These are phyloP conservation scores for Poeciliopsis presidionis DNA, from an alignment of 2,797 vertebrate genomes.

Conservation along the genomic window DNA sequence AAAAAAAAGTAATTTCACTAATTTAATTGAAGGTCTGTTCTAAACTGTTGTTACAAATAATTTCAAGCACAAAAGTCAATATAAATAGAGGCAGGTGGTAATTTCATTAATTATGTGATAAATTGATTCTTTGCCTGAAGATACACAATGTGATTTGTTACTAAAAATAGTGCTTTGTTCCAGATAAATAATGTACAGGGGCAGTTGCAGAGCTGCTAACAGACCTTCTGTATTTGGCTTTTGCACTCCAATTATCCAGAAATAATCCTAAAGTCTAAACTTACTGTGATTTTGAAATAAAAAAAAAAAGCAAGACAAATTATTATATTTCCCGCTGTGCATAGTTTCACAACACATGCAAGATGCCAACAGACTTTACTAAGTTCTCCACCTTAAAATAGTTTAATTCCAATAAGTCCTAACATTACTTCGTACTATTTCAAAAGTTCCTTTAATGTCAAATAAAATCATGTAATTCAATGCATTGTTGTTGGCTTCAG, in stretches of 20 bases:
- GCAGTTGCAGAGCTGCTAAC: not conserved
- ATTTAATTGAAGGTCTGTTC: not conserved
- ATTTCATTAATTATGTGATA: not conserved
- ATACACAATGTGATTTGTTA: conserved; percentile 2
- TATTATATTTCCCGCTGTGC: not conserved
- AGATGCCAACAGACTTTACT: not conserved
- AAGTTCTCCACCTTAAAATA: not conserved
- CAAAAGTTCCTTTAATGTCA: conserved; percentile 1
- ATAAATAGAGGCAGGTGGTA: not conserved
- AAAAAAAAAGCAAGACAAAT: not conserved
- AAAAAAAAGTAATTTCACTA: not conserved
- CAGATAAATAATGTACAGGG: not conserved
- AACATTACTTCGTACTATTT: conserved; percentile 8
- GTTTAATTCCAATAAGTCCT: not conserved
- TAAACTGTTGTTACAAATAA: not conserved
- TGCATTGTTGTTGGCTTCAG: conserved; percentile 28
- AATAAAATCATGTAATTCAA: conserved; percentile 3
- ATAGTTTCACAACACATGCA: conserved; percentile 4
- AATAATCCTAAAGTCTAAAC: conserved; percentile 19
- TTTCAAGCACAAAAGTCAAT: not conserved
- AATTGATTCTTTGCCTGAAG: not conserved
- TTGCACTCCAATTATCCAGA: conserved; percentile 31
- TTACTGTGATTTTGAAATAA: not conserved
- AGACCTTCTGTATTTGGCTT: conserved; percentile 21
- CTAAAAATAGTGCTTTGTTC: conserved; percentile 9